Conservation (phyloP, 2,113 vertebrate species). For the Nasalis larvatus region DNA sequence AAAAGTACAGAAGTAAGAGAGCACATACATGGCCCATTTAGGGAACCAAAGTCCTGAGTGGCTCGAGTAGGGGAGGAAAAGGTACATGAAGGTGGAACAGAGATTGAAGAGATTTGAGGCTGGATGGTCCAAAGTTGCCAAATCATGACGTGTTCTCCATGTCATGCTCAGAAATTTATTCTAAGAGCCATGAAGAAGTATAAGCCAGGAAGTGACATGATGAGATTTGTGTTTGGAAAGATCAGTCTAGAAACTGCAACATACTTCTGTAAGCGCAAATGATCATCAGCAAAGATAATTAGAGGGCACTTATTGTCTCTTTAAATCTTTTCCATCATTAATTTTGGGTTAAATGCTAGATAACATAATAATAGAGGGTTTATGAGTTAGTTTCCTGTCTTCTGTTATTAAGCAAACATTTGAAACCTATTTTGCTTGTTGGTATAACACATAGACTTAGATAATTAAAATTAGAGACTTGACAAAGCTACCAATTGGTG, state of each 20-base stretch:
- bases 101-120: background rate
- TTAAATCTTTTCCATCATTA: slow-evolving; percentile 55
- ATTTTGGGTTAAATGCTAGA: slow-evolving; percentile 68
- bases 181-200: background rate
- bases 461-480: slow-evolving; percentile 38
- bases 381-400: slow-evolving; percentile 31
- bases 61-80: background rate
- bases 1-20: background rate
- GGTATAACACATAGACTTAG: background rate
- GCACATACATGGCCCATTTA: background rate
- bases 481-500: background rate
- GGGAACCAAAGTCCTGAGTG: background rate
- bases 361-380: slow-evolving; percentile 43
- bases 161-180: background rate
- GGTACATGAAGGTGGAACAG: background rate
- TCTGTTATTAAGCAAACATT: slow-evolving; percentile 70
- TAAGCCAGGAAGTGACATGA: background rate
- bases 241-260: slow-evolving; percentile 9
- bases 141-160: background rate
- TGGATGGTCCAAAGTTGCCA: background rate
- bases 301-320: slow-evolving; percentile 34
- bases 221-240: slow-evolving; percentile 31
- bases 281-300: slow-evolving; percentile 50
- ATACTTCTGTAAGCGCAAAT: slow-evolving; percentile 32
- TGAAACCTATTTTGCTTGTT: slow-evolving; percentile 61